phyloP scores from a whole-genome alignment of 2,888 invertebrate genomes.

The Tenthredo mesomela region DNA sequence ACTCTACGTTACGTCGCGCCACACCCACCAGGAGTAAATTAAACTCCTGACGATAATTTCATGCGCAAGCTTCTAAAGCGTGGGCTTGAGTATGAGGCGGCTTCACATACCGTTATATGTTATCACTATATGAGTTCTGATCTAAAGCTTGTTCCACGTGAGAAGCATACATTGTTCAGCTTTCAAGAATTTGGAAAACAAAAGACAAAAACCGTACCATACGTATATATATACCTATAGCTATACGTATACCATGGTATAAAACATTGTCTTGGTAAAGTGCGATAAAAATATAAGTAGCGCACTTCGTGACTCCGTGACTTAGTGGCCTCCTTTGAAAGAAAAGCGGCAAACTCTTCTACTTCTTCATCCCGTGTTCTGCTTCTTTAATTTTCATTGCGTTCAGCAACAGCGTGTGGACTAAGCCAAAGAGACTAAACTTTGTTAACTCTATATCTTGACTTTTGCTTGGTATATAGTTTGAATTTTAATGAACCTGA shows the following conservation, averaged over 20 bases:
- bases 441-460: not conserved
- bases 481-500: conserved; percentile 37
- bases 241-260: not conserved
- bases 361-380: not conserved
- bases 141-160: not conserved
- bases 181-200: not conserved
- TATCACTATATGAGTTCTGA: not conserved
- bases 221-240: not conserved
- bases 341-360: conserved; percentile 3
- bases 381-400: conserved; percentile 3
- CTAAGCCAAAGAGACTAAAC: conserved; percentile 3
- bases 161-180: not conserved
- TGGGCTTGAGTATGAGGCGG: not conserved
- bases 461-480: not conserved
- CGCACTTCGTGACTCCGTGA: not conserved
- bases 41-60: conserved; percentile 38
- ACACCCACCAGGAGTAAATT: conserved; percentile 19
- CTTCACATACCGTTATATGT: not conserved
- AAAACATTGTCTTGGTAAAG: not conserved
- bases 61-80: conserved; percentile 4
- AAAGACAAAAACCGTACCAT: not conserved
- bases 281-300: conserved; percentile 1
- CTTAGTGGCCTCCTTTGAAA: not conserved
- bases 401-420: not conserved
- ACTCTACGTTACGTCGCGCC: not conserved